Conservation (phyloP, 2,888 invertebrate genomes). For the Auanema freiburgensis region DNA sequence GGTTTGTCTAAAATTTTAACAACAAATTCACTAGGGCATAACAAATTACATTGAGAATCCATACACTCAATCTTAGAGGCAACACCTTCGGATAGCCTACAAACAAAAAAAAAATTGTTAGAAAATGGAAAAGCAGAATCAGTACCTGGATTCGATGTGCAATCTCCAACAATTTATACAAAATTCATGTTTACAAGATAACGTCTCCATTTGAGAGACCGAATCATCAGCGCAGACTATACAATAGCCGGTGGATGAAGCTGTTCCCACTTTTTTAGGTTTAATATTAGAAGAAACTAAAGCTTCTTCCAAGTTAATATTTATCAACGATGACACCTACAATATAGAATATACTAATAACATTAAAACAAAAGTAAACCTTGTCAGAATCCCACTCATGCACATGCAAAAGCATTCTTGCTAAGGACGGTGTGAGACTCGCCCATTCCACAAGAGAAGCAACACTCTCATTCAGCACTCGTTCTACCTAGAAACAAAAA, state of each 20-base stretch:
- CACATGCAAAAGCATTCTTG: slow-evolving; percentile 75
- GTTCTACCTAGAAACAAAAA: slow-evolving; percentile 34
- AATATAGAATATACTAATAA: background rate
- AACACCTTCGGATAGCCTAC: slow-evolving; percentile 45
- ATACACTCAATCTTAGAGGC: slow-evolving; percentile 88
- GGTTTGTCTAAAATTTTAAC: slow-evolving; percentile 28
- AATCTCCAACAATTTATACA: slow-evolving; percentile 94
- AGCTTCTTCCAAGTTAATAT: slow-evolving; percentile 13
- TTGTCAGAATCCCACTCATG: slow-evolving; percentile 86
- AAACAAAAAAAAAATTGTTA: slow-evolving; percentile 1
- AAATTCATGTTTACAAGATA: slow-evolving; percentile 74
- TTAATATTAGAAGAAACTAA: slow-evolving; percentile 18
- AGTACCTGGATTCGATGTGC: slow-evolving; percentile 92
- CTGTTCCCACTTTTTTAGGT: background rate
- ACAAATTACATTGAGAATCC: slow-evolving; percentile 88
- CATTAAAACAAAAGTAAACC: slow-evolving; percentile 66
- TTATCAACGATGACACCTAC: slow-evolving; percentile 10
- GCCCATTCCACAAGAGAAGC: slow-evolving; percentile 23
- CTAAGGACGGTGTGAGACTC: slow-evolving; percentile 36
- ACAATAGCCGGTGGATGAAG: slow-evolving; percentile 23
- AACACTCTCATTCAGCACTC: slow-evolving; percentile 36
- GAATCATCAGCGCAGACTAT: slow-evolving; percentile 34
- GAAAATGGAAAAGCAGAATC: slow-evolving; percentile 50
- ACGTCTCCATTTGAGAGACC: slow-evolving; percentile 20
- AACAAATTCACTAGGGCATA: slow-evolving; percentile 74